Evolutionary conservation across 2,888 invertebrate genomes (phyloP), one percentile per base, ranked within the genome.

Genomic region (Phengaris alcon): DNA sequence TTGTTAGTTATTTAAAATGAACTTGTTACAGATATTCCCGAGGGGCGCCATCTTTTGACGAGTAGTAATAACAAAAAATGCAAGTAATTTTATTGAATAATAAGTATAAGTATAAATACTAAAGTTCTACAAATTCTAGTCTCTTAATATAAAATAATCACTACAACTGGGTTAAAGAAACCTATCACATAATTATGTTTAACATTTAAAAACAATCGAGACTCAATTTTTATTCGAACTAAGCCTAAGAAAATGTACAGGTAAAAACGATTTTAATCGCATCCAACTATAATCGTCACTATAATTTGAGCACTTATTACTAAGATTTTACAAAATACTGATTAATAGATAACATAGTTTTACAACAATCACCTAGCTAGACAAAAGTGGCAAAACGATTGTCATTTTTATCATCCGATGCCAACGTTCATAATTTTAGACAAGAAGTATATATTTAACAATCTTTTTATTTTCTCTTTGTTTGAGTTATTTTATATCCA

Each of bases 111-210:
- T 22, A 59, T 59, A 59, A 22, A 22, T 64, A 64, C 64, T 64
- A 64, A 64, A 44, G 12, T 64, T 64, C 59, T 59, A 35, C 4
- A 10, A 59, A 59, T 59, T 59, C 59, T 59, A 22, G 59, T 59
- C 22, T 59, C 59, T 10, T 8, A 52, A 12, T 52, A 35, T 35
- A 35, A 35, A 35, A 35, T 35, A 35, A 22, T 35, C 35, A n/a
- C 59, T 22, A 59, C 22, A 59, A 10, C 4, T 22, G 22, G 9
- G 52, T 52, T 12, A 59, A 22, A 59, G 22, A 59, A 64, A 64
- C 64, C 64, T 64, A 64, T 13, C 2, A 44, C 35, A 64, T 13
- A 22, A 6, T 44, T 59, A 12, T 8, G 10, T 10, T 22, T 22
- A 59, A 35, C 8, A 12, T 35, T 35, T 35, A 2, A 35, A 35